A percentile compares a stretch with the other conserved stretches of the same genome.
phyloP scores from a whole-genome alignment of 2,797 vertebrate species.

The Melanitta fusca region DNA sequence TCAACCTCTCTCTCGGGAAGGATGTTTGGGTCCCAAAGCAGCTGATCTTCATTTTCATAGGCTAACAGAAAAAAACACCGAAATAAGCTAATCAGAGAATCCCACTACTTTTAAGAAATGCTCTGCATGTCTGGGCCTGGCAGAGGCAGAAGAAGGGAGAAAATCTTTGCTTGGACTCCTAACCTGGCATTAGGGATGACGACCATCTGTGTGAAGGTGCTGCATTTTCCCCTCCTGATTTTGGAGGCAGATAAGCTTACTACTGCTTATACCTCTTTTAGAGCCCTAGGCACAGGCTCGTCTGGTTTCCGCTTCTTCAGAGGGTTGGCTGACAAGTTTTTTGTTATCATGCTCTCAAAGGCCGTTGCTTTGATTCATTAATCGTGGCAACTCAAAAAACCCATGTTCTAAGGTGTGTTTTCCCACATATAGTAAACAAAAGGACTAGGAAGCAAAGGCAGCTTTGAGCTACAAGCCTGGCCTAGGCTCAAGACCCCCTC shows the following conservation, averaged over 20 bases:
- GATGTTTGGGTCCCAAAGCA: slow-evolving; percentile 90
- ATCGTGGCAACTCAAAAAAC: background rate
- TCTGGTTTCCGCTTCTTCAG: background rate
- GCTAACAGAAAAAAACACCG: slow-evolving; percentile 74
- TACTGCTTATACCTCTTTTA: background rate
- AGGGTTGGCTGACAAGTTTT: background rate
- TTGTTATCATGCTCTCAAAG: background rate
- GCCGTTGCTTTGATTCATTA: background rate
- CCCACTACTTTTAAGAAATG: slow-evolving; percentile 2
- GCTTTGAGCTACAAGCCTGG: background rate
- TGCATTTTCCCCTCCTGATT: background rate
- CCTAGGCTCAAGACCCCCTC: background rate
- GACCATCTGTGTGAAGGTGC: background rate
- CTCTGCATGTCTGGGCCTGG: background rate
- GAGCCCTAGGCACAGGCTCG: background rate
- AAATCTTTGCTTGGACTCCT: background rate
- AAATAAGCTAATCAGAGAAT: slow-evolving; percentile 43
- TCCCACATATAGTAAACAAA: background rate
- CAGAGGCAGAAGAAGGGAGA: background rate
- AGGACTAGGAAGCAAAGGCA: background rate
- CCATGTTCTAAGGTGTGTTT: background rate
- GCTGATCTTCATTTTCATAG: slow-evolving; percentile 90
- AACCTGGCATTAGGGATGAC: background rate
- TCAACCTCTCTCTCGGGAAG: slow-evolving; percentile 88
- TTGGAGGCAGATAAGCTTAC: background rate